Base-by-base conservation (phyloP, 2,797 vertebrate genomes). In the Anolis apletophallus region DNA sequence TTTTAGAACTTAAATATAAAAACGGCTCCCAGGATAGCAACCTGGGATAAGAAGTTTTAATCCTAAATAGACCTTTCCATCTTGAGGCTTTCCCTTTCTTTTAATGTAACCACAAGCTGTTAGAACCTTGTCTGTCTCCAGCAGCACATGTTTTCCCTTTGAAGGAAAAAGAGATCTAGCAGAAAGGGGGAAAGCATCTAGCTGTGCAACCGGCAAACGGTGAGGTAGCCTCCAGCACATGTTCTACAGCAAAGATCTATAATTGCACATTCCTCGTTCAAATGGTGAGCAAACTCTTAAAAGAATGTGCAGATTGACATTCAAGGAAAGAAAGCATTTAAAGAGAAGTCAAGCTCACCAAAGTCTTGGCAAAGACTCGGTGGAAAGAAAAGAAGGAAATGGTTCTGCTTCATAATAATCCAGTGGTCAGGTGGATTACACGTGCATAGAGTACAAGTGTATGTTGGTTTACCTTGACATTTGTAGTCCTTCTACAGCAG, bases 221-320 rank as follows among this genome's bases (percentile, higher is more conserved):
- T 17, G 23, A 55, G 61, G 77, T 59, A 87, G 57, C 64, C 69
- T 88, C 73, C 81, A 80, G 86, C 50, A 57, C 29, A n/a, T 81
- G 61, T 50, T 74, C n/a, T 82, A 5, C 52, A 1, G 2, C 40
- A 81, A 78, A 78, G 68, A 77, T 82, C 0, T 0, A 16, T 67
- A 78, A 34, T 61, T 91, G 23, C 83, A 84, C 46, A 46, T 82
- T 85, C n/a, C 46, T 5, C 0, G 67, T 74, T 80, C 73, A 88
- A 50, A 26, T 11, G 40, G 83, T 84, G 84, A 40, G 59, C 34
- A 61, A 83, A 83, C 69, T 82, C 29, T 68, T 82, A 40, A 85
- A 84, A 46, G 82, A 61, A 40, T 34, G 32, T 84, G 54, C 1
- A 64, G n/a, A 12, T 72, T 67, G 40, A 84, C 55, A 87, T 12